phyloP scores from a whole-genome alignment of 2,888 invertebrate species.

The Saturnia japonica region DNA sequence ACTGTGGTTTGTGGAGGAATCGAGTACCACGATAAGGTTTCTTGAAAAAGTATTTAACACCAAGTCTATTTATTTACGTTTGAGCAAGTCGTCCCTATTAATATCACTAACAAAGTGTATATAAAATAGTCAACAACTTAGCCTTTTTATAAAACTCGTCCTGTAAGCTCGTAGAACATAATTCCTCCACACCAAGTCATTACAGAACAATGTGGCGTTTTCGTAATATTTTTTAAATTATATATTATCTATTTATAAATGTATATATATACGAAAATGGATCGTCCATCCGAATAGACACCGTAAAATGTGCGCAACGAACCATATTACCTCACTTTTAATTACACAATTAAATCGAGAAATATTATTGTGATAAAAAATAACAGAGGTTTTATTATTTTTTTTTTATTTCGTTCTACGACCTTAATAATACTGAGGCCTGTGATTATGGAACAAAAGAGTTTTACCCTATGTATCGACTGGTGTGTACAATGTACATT shows the following conservation, averaged over 20 bases:
- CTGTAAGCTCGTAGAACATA: neutral
- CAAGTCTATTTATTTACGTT: neutral
- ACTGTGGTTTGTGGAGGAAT: neutral
- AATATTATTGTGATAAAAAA: conserved; percentile 22
- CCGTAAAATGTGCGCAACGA: conserved; percentile 66
- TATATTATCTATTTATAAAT: conserved; percentile 63
- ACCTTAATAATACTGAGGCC: neutral
- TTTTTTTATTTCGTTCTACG: neutral
- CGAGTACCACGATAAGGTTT: neutral
- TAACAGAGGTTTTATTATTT: neutral
- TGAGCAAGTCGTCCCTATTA: neutral
- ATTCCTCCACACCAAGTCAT: neutral
- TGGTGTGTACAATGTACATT: neutral
- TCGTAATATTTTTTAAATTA: neutral
- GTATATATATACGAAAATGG: conserved; percentile 69
- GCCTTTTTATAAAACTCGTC: neutral
- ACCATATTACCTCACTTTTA: conserved; percentile 57
- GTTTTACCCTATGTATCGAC: neutral
- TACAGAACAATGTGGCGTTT: neutral
- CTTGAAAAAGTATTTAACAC: neutral
- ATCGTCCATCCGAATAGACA: conserved; percentile 52
- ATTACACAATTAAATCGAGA: conserved; percentile 58
- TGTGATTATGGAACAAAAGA: neutral
- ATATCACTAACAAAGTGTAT: neutral
- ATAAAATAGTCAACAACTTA: neutral